phyloP scores from a whole-genome alignment of 2,113 vertebrate genomes.

The Okapia johnstoni region DNA sequence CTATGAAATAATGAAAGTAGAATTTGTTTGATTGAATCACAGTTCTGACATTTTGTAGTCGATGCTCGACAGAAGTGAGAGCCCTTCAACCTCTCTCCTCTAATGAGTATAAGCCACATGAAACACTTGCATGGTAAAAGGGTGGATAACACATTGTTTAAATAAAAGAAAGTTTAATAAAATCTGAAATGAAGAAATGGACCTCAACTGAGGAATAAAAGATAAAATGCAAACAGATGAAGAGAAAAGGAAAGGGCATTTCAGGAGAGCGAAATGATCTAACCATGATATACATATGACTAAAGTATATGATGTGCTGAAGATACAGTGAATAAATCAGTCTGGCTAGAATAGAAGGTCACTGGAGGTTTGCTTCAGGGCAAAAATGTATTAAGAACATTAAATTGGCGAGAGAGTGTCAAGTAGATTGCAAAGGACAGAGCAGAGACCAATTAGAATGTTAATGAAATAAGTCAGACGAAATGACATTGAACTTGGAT shows the following conservation, averaged over 20 bases:
- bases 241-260: background rate
- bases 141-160: background rate
- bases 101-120: background rate
- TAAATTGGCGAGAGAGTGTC: background rate
- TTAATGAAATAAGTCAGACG: conserved; percentile 1
- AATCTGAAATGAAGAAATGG: background rate
- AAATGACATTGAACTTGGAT: background rate
- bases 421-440: background rate
- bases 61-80: background rate
- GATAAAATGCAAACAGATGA: background rate
- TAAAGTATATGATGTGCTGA: background rate
- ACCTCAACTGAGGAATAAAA: background rate
- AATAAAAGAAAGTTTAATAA: background rate
- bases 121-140: background rate
- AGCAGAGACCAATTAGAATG: conserved; percentile 5
- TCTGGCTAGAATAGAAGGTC: background rate
- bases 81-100: background rate
- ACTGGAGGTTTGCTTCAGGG: background rate
- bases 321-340: background rate
- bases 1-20: background rate
- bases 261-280: background rate
- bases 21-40: background rate
- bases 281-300: background rate
- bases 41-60: background rate
- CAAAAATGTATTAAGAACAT: conserved; percentile 14